Evolutionary conservation across 1,140 invertebrate species (phyloP).

Genomic region (Orius insidiosus): DNA sequence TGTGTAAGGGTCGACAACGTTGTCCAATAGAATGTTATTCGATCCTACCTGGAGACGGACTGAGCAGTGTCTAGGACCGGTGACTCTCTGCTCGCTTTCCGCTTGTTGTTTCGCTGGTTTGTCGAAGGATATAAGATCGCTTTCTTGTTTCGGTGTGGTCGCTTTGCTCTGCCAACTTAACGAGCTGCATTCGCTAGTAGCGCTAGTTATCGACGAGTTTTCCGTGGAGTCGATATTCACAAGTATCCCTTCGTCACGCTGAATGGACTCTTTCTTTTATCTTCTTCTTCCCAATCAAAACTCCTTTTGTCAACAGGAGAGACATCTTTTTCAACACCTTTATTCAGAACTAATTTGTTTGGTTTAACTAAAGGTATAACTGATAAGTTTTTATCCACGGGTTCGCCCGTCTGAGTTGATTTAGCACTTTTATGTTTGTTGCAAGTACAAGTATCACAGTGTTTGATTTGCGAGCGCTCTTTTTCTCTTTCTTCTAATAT

Average conservation of each 20-base stretch:
- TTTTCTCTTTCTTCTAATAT: constrained; percentile 70
- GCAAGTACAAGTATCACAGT: constrained; percentile 65
- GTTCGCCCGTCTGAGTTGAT: constrained; percentile 8
- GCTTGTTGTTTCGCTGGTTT: constrained; percentile 3
- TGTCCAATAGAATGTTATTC: constrained; percentile 60
- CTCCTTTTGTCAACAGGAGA: not conserved
- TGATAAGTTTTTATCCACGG: constrained; percentile 22
- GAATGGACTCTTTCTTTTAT: not conserved
- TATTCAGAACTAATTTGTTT: constrained; percentile 2
- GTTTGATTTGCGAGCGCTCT: constrained; percentile 49
- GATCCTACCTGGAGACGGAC: constrained; percentile 50
- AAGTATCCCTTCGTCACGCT: constrained; percentile 8
- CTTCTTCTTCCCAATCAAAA: not conserved
- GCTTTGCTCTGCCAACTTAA: constrained; percentile 11
- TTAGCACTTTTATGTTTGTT: constrained; percentile 20
- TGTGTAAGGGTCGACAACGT: constrained; percentile 28
- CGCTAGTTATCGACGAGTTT: constrained; percentile 2
- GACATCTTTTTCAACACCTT: constrained; percentile 2
- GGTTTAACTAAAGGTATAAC: constrained; percentile 57
- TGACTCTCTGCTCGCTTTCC: constrained; percentile 13
- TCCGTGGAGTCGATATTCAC: constrained; percentile 9
- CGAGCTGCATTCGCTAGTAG: constrained; percentile 4
- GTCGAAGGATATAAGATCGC: constrained; percentile 15
- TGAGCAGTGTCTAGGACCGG: constrained; percentile 50
- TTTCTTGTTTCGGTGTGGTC: not conserved